Evolutionary conservation across 2,113 vertebrate genomes (phyloP), one percentile per base, ranked within the genome.

Genomic region (Gnathonemus echidnorhynchus): DNA sequence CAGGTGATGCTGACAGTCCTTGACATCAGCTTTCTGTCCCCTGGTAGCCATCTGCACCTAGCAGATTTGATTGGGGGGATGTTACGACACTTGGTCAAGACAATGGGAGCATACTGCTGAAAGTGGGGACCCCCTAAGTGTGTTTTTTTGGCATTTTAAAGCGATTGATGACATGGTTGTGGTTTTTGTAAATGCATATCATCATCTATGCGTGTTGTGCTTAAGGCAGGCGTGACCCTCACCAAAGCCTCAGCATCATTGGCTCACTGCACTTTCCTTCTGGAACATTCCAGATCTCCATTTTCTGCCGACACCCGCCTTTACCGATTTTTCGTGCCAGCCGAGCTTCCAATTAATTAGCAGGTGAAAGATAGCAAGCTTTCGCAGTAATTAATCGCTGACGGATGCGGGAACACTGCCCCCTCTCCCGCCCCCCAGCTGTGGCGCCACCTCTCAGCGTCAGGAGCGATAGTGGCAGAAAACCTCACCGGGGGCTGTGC

Each of bases 381-480:
- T 39, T 66, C 15, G 62, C 24, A 56, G 86, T 86, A 90, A 88
- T 90, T 88, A 88, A 85, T 89, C 58, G 87, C 83, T 48, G n/a
- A 83, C 62, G n/a, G 9, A 50, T 70, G 62, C 8, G 49, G 62
- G 52, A 62, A 62, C 31, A 5, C 19, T 46, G n/a, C 45, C 52
- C 89, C 11, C 24, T 35, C 87, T 46, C 8, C 86, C 90, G 77
- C 90, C 88, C 35, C n/a, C 62, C 91, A 8, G 88, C 92, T 90
- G 93, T 46, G 0, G 83, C 62, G n/a, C 86, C 90, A 91, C 91
- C 89, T 91, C 42, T 3, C 90, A 88, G 89, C 27, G 87, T 93
- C 90, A 92, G 86, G 91, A 93, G 92, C 93, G 90, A 93, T 92
- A 93, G 94, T 91, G 89, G 93, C 42, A 17, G 89, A 90, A 91